Percentiles rank a stretch among this genome's conserved stretches.
Evolutionary conservation across 2,113 vertebrate species (phyloP).

Genomic region (Illadopsis cleaveri): DNA sequence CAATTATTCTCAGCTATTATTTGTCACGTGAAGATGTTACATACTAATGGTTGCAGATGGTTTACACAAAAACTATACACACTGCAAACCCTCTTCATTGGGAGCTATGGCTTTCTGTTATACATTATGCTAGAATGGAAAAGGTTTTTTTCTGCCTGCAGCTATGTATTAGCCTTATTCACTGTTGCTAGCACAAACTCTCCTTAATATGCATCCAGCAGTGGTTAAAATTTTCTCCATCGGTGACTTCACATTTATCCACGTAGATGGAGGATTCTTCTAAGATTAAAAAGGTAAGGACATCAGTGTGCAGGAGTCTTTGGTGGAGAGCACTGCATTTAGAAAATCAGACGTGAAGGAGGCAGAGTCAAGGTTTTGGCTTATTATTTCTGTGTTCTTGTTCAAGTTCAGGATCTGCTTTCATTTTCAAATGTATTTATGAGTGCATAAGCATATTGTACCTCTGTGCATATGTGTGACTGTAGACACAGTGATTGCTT

Average conservation of each 20-base stretch:
- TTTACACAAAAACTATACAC: not conserved
- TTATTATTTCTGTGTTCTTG: not conserved
- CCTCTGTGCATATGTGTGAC: not conserved
- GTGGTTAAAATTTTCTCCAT: constrained; percentile 23
- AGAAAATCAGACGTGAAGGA: not conserved
- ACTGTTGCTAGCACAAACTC: not conserved
- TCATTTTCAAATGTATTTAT: not conserved
- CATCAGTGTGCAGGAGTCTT: not conserved
- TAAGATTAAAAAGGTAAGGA: not conserved
- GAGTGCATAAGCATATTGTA: not conserved
- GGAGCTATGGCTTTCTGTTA: constrained; percentile 1
- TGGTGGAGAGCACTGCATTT: not conserved
- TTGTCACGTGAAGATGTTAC: constrained; percentile 12
- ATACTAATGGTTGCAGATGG: constrained; percentile 30
- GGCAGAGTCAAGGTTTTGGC: not conserved
- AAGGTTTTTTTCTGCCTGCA: not conserved
- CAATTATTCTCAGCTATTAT: constrained; percentile 36
- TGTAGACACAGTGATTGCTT: not conserved
- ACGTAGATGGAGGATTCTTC: not conserved
- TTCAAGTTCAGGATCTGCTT: not conserved
- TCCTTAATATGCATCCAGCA: not conserved
- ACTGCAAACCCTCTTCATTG: constrained; percentile 2
- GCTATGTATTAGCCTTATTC: not conserved
- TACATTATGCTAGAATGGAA: not conserved
- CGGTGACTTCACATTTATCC: not conserved